phyloP scores from a whole-genome alignment of 2,888 invertebrate species.

The Proisotoma minuta region DNA sequence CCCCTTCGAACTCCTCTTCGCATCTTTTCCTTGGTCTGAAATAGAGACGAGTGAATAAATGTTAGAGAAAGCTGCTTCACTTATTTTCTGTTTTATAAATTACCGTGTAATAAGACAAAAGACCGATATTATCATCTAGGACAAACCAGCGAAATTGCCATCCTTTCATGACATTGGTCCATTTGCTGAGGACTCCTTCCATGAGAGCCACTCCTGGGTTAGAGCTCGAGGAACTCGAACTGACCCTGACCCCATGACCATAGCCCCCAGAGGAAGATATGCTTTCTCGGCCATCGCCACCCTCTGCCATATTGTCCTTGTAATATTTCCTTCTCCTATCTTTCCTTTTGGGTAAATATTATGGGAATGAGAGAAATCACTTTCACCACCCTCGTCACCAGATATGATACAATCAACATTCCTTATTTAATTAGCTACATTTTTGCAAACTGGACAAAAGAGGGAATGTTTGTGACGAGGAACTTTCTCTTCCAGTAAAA shows the following conservation, averaged over 20 bases:
- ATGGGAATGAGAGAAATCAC: too few species aligned
- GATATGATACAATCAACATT: too few species aligned
- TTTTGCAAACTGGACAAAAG: too few species aligned
- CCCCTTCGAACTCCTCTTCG: constrained; percentile 92
- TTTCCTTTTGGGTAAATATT: too few species aligned
- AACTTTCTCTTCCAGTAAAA: too few species aligned
- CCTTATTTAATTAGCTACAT: too few species aligned
- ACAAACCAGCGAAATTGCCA: constrained; percentile 99
- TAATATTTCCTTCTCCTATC: too few species aligned
- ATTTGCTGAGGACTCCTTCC: constrained; percentile 93
- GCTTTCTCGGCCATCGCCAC: background rate
- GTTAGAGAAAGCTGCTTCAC: background rate
- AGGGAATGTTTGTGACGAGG: too few species aligned
- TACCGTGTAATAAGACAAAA: constrained; percentile 96
- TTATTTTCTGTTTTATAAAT: constrained; percentile 50
- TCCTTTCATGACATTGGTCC: constrained; percentile 95
- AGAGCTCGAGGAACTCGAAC: background rate
- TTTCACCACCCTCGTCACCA: too few species aligned
- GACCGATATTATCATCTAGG: constrained; percentile 90
- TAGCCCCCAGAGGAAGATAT: background rate
- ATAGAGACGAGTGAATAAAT: constrained; percentile 46
- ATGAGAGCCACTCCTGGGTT: constrained; percentile 53
- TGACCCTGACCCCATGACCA: background rate
- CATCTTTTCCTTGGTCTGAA: constrained; percentile 98
- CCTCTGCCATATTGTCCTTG: too few species aligned